Base-by-base conservation (phyloP, 1,140 invertebrate genomes). In the Macrobrachium rosenbergii region DNA sequence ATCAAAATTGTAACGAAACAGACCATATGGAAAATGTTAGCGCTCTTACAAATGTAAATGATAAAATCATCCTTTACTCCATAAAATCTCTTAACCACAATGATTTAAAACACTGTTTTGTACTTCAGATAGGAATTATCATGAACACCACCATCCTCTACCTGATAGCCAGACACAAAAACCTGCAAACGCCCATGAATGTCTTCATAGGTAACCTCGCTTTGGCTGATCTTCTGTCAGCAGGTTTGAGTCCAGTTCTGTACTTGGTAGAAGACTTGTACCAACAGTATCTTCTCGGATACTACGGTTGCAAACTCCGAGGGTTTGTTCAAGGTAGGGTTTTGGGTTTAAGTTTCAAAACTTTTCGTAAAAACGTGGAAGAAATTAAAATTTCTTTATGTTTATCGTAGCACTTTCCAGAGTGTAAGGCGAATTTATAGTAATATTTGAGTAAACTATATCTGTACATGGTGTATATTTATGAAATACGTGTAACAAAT, bases 311-410 rank as follows among this genome's bases (percentile, higher is more conserved):
- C 19, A 81, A 63, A 67, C 79, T 81, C 8, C 63, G 45, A 63
- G 79, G 79, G 14, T 81, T 81, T 60, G n/a, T 67, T 45, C 79
- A 81, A 17, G 64, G 79, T 81, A n/a, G 43, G 79, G 23, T 12
- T 64, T 11, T 43, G 69, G 16, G 3, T 12, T 8, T 37, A 37
- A 37, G 3, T 37, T 37, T 37, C 28, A 37, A 37, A 37, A 37
- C 3, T 37, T 37, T 37, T 37, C 28, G 3, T 37, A 1, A 37
- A 37, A 37, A n/a, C n/a, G n/a, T n/a, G n/a, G n/a, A n/a, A n/a
- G n/a, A n/a, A n/a, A n/a, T n/a, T n/a, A n/a, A n/a, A n/a, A n/a
- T n/a, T n/a, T n/a, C n/a, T n/a, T n/a, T n/a, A n/a, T n/a, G n/a
- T n/a, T n/a, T n/a, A n/a, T n/a, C n/a, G n/a, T n/a, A n/a, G n/a